Percentiles rank a stretch among this genome's conserved stretches.
These are phyloP conservation scores for Tetheella fluctuosa DNA, from an alignment of 2,888 invertebrate genomes.

Conservation along the genomic window DNA sequence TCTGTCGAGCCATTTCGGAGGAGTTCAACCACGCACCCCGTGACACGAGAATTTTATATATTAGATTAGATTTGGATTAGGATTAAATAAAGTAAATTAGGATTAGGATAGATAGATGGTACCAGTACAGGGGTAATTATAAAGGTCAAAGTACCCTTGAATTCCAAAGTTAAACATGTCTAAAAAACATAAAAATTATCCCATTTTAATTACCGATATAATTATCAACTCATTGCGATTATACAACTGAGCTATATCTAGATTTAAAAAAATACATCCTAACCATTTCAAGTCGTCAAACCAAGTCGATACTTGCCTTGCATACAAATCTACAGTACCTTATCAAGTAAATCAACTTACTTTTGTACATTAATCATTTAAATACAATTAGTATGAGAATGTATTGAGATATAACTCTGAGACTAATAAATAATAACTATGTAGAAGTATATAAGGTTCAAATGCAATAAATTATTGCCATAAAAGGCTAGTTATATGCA, in stretches of 20 bases:
- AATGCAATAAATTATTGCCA: background rate
- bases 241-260: background rate
- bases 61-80: too few species aligned
- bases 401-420: background rate
- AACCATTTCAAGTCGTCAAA: background rate
- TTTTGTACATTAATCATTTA: background rate
- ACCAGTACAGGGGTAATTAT: too few species aligned
- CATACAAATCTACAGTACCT: background rate
- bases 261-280: background rate
- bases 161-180: too few species aligned
- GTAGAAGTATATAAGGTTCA: background rate
- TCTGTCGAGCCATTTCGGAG: too few species aligned
- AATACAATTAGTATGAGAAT: slow-evolving; percentile 5
- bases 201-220: background rate
- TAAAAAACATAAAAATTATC: too few species aligned
- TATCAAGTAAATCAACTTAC: slow-evolving; percentile 6
- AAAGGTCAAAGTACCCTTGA: too few species aligned
- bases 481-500: background rate
- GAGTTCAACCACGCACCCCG: too few species aligned
- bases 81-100: too few species aligned
- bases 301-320: background rate
- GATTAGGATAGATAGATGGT: too few species aligned
- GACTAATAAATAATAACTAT: background rate
- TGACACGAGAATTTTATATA: too few species aligned
- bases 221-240: background rate